phyloP scores from a whole-genome alignment of 2,888 invertebrate species.

The Sclerodermus sp. region DNA sequence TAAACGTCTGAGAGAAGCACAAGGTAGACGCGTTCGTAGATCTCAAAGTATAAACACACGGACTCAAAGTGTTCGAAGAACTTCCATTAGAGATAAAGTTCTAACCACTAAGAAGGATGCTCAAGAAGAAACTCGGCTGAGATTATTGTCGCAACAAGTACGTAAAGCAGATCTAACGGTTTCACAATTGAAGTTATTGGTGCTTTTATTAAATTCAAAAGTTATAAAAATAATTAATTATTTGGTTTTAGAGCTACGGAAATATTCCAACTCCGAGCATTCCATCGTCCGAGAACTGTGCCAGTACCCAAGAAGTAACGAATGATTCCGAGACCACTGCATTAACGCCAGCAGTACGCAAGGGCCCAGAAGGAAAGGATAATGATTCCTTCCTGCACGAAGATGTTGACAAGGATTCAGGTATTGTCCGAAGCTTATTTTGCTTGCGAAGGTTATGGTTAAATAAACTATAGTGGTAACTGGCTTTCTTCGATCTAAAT shows the following conservation, averaged over 20 bases:
- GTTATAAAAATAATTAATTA: not conserved
- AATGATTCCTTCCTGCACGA: constrained; percentile 69
- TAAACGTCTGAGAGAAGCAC: constrained; percentile 67
- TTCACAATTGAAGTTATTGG: not conserved
- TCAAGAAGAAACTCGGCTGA: constrained; percentile 83
- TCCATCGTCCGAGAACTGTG: constrained; percentile 38
- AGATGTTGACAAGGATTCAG: constrained; percentile 63
- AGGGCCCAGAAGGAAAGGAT: constrained; percentile 82
- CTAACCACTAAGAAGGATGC: constrained; percentile 93
- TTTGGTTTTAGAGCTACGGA: constrained; percentile 41
- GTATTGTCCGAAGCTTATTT: constrained; percentile 46
- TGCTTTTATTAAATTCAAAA: too few relatives aligned
- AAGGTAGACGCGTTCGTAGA: constrained; percentile 67
- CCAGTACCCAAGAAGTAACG: constrained; percentile 33
- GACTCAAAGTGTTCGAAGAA: constrained; percentile 90
- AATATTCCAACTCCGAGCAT: constrained; percentile 35
- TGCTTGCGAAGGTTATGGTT: constrained; percentile 51
- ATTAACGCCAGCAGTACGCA: constrained; percentile 60
- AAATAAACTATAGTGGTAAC: constrained; percentile 45
- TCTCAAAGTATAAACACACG: constrained; percentile 77
- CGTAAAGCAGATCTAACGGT: too few relatives aligned
- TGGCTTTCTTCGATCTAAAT: constrained; percentile 24
- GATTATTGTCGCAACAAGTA: constrained; percentile 65
- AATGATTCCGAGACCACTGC: constrained; percentile 44
- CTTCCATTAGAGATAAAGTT: constrained; percentile 90